Percentiles rank a stretch among this genome's conserved stretches.
Evolutionary conservation across 2,113 vertebrate genomes (phyloP).

Genomic region (Sinocyclocheilus maitianheensis): DNA sequence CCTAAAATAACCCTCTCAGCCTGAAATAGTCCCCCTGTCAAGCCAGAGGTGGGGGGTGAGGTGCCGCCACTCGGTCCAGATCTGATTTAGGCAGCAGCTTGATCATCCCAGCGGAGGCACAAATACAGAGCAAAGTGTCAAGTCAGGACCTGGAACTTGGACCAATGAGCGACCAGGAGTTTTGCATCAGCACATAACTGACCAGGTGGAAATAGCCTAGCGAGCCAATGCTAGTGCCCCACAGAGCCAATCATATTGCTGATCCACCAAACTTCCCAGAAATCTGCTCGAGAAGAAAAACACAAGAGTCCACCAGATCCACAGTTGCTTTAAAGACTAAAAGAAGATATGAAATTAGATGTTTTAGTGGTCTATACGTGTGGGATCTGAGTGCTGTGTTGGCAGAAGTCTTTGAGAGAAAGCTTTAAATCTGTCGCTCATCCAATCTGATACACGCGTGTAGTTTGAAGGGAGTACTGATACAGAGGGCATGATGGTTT

Average conservation of each 20-base stretch:
- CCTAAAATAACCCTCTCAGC: constrained; percentile 47
- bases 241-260: constrained; percentile 28
- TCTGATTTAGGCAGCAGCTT: constrained; percentile 68
- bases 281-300: constrained; percentile 28
- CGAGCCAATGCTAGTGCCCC: constrained; percentile 30
- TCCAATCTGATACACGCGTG: constrained; percentile 20
- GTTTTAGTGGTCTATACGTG: constrained; percentile 30
- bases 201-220: constrained; percentile 68
- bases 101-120: constrained; percentile 71
- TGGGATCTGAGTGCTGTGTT: constrained; percentile 43
- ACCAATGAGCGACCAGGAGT: constrained; percentile 69
- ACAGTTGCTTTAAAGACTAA: background rate
- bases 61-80: constrained; percentile 41
- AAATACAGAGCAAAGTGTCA: constrained; percentile 73
- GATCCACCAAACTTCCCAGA: constrained; percentile 17
- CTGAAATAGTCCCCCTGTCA: constrained; percentile 46
- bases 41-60: constrained; percentile 1
- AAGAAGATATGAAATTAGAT: constrained; percentile 23
- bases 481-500: constrained; percentile 44
- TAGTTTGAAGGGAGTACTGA: constrained; percentile 25
- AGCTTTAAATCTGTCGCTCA: constrained; percentile 48
- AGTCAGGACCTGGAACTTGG: constrained; percentile 67
- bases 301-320: background rate
- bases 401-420: constrained; percentile 36
- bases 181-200: constrained; percentile 65